These are phyloP conservation scores for Glareola pratincola DNA, from an alignment of 2,113 vertebrate species.

Conservation along the genomic window DNA sequence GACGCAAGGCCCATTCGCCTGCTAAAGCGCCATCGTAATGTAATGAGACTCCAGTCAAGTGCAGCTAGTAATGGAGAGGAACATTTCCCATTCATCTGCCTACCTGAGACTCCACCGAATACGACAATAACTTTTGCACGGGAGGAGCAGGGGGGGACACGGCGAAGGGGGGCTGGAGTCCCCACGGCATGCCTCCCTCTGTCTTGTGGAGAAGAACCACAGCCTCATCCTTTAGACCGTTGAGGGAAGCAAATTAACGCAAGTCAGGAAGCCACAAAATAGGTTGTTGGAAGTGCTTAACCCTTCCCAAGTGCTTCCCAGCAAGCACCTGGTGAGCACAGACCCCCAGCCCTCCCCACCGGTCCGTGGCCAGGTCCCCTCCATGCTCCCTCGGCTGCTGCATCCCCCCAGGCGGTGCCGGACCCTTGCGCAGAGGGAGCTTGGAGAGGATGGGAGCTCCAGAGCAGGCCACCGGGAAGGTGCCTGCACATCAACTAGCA, in stretches of 20 bases:
- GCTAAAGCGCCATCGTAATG: slow-evolving; percentile 94
- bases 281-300: neutral
- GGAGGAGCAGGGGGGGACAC: slow-evolving; percentile 28
- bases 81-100: slow-evolving; percentile 93
- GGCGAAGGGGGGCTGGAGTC: neutral
- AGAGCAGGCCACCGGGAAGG: neutral
- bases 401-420: neutral
- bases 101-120: slow-evolving; percentile 92
- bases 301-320: neutral
- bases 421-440: neutral
- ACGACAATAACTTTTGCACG: slow-evolving; percentile 82
- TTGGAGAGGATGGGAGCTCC: neutral
- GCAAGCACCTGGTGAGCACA: neutral
- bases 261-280: neutral
- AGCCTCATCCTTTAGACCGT: neutral
- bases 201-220: neutral
- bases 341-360: neutral
- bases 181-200: slow-evolving; percentile 20
- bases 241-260: neutral
- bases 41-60: slow-evolving; percentile 93
- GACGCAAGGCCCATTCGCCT: slow-evolving; percentile 91
- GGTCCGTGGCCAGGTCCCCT: neutral
- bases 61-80: slow-evolving; percentile 92
- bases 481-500: neutral
- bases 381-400: neutral